Evolutionary conservation across 2,888 invertebrate species (phyloP).

Genomic region (Drosophila pseudotakahashii): DNA sequence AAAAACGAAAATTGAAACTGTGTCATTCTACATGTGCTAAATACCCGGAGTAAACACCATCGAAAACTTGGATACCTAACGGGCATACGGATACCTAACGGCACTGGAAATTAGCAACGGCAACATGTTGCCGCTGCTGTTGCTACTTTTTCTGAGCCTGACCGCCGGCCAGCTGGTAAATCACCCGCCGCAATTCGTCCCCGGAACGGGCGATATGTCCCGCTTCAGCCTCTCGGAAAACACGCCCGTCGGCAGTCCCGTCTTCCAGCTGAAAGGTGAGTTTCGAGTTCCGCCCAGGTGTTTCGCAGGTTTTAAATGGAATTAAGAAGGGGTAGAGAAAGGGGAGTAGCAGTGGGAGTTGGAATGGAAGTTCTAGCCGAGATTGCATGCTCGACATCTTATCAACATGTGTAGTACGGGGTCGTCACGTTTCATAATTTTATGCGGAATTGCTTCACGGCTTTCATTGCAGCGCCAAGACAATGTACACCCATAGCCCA

Average conservation of each 20-base stretch:
- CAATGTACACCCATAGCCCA: conserved; percentile 57
- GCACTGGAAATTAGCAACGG: conserved; percentile 68
- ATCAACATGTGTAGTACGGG: conserved; percentile 39
- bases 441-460: conserved; percentile 46
- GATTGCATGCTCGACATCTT: conserved; percentile 45
- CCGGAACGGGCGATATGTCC: conserved; percentile 91
- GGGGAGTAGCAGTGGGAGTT: neutral
- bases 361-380: conserved; percentile 17
- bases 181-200: conserved; percentile 90
- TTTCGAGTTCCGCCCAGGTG: conserved; percentile 23
- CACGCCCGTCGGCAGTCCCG: conserved; percentile 90
- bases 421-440: conserved; percentile 47
- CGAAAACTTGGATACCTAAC: conserved; percentile 51
- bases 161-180: conserved; percentile 86
- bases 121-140: conserved; percentile 64
- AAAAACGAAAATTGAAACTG: conserved; percentile 22
- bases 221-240: conserved; percentile 90
- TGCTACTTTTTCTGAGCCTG: conserved; percentile 38
- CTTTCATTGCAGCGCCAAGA: conserved; percentile 38
- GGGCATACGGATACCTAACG: conserved; percentile 68
- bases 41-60: conserved; percentile 57
- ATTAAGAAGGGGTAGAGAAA: too few relatives aligned
- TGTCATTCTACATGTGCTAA: conserved; percentile 66
- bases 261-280: conserved; percentile 90
- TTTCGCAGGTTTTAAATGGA: neutral